Conservation (phyloP, 2,888 invertebrate species). For the Rhimphoctona megacephalus region DNA sequence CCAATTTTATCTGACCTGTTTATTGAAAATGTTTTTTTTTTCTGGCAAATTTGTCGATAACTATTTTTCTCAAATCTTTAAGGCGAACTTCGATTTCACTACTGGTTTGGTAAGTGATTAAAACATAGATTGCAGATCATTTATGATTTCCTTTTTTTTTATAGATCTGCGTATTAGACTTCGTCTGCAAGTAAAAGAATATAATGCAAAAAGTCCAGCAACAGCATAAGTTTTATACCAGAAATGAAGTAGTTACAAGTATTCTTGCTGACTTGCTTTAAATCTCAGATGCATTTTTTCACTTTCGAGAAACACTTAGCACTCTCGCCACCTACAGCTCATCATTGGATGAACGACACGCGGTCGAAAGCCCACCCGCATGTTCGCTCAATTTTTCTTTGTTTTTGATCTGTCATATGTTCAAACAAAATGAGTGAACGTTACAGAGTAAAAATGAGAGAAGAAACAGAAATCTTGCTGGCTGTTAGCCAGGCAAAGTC, state of each 20-base stretch:
- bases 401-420: background rate
- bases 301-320: constrained; percentile 1
- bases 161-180: background rate
- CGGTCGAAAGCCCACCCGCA: background rate
- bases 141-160: background rate
- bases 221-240: background rate
- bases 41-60: background rate
- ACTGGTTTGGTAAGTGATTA: background rate
- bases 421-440: background rate
- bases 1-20: background rate
- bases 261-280: background rate
- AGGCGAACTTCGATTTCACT: background rate
- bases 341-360: background rate
- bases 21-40: background rate
- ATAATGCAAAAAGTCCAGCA: background rate
- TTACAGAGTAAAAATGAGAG: background rate
- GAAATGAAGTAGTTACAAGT: background rate
- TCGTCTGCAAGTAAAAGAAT: background rate
- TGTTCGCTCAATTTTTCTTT: constrained; percentile 1
- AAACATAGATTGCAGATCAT: background rate
- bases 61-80: background rate
- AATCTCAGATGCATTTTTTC: background rate
- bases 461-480: background rate
- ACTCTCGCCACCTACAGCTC: constrained; percentile 6
- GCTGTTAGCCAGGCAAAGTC: background rate